Evolutionary conservation across 2,888 invertebrate species (phyloP).

Genomic region (Aphelenchoides bicaudatus): DNA sequence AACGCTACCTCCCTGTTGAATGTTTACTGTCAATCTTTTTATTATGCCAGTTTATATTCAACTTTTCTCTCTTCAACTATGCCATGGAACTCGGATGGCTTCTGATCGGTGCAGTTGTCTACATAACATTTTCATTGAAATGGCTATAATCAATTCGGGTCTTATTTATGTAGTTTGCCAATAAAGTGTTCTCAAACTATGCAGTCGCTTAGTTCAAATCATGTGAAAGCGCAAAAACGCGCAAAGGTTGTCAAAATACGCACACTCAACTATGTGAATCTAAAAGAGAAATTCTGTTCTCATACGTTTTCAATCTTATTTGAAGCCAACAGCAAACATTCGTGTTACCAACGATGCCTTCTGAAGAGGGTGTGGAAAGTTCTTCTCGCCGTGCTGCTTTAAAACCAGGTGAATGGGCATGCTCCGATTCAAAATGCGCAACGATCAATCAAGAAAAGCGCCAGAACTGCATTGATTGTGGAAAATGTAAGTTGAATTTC

Average conservation of each 20-base stretch:
- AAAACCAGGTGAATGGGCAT: conserved; percentile 63
- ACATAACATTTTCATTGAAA: neutral
- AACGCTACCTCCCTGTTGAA: neutral
- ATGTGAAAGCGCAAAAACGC: too few species aligned
- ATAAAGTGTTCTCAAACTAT: too few species aligned
- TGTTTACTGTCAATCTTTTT: neutral
- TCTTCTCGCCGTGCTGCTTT: conserved; percentile 29
- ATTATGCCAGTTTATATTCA: neutral
- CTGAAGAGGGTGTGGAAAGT: neutral
- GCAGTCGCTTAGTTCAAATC: too few species aligned
- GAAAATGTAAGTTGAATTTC: conserved; percentile 59
- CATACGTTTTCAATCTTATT: neutral
- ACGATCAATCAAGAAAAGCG: conserved; percentile 44
- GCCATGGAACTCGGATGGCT: neutral
- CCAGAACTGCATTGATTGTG: conserved; percentile 58
- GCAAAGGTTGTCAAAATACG: too few species aligned
- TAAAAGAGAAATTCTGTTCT: too few species aligned
- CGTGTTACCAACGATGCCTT: too few species aligned
- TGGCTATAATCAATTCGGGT: neutral
- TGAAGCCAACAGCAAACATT: neutral
- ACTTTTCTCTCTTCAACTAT: neutral
- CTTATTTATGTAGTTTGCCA: neutral
- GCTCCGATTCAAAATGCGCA: conserved; percentile 63
- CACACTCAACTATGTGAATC: too few species aligned
- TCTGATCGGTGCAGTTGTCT: neutral